Base-by-base conservation (phyloP, 2,888 invertebrate species). In the Scaeva pyrastri region DNA sequence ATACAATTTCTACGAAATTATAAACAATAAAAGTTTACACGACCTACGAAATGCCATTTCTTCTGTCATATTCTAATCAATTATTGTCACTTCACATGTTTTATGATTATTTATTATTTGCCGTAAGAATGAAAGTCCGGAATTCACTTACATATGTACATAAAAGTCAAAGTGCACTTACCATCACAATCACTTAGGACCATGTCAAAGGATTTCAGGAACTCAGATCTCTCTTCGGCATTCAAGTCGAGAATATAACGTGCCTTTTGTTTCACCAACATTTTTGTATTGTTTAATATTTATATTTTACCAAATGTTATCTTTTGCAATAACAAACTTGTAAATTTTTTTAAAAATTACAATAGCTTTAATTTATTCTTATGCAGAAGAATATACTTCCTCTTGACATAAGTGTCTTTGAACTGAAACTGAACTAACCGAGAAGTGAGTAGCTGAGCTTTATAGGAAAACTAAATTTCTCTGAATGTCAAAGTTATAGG, bases 181-280 rank as follows among this genome's bases (percentile, higher is more conserved):
- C 94, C 95, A 90, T 95, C 94, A 89, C 94, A 94, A 88, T 95
- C 95, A 71, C 93, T 93, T 56, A 95, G 90, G 68, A 95, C 92
- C 55, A 93, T 92, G 88, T 95, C 94, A 82, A 94, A 93, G 39
- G 93, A 93, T 64, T 93, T 90, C 1, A 94, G 78, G 75, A 93
- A 93, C 43, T 89, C 83, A 43, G 88, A 88, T 81, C 92, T 88
- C 88, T 93, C 91, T 64, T 89, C 48, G 11, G 84, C 68, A 60
- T 88, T 90, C 1, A 91, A 88, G 23, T 90, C 88, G 19, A 90
- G 88, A 75, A 90, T 90, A 77, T 90, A 90, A 41, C 90, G 89
- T 2, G 89, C 88, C 21, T 89, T 86, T 39, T 75, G 80, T 45
- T 85, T 85, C 48, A 70, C 45, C 7, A 85, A 68, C 85, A 85